phyloP scores from a whole-genome alignment of 2,113 vertebrate species.

The Equus quagga region DNA sequence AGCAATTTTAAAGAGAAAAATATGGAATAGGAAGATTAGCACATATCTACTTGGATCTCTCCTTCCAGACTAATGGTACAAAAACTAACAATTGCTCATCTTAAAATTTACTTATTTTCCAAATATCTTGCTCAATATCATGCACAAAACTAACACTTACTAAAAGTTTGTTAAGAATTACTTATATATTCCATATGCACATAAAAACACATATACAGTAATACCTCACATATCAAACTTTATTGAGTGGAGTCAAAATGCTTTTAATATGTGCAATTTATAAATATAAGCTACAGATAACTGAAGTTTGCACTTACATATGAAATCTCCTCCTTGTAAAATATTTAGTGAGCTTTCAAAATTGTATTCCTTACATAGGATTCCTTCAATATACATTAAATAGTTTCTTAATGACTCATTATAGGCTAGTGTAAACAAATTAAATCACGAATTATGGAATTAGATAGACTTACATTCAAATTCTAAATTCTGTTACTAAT shows the following conservation, averaged over 20 bases:
- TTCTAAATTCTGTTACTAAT: not conserved
- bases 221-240: not conserved
- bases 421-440: not conserved
- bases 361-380: not conserved
- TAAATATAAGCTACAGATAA: not conserved
- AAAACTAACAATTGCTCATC: not conserved
- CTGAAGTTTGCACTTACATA: not conserved
- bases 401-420: not conserved
- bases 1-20: slow-evolving; percentile 2
- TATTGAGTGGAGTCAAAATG: not conserved
- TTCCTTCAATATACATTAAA: not conserved
- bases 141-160: not conserved
- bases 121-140: not conserved
- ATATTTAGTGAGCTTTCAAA: not conserved
- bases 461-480: not conserved
- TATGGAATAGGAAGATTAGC: not conserved
- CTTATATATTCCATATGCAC: not conserved
- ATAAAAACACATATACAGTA: not conserved
- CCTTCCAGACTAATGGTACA: not conserved
- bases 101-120: not conserved
- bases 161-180: not conserved
- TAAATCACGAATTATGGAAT: not conserved
- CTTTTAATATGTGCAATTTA: not conserved
- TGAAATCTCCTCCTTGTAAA: not conserved
- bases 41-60: not conserved